Percentiles rank a stretch among this genome's conserved stretches.
Conservation (phyloP, 2,113 vertebrate genomes). For the Prietella phreatophila region DNA sequence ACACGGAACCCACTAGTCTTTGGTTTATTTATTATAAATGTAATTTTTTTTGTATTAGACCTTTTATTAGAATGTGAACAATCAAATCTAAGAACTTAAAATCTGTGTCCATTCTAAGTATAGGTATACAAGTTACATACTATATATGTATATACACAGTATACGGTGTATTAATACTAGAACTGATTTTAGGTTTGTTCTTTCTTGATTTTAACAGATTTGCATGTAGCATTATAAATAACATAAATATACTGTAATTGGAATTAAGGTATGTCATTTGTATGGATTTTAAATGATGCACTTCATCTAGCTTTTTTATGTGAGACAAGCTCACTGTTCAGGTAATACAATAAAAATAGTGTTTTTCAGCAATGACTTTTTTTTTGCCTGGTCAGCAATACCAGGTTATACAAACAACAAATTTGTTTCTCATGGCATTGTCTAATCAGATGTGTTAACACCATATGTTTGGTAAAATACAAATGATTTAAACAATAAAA, state of each 20-base stretch:
- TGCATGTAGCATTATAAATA: background rate
- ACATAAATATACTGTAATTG: background rate
- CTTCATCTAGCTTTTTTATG: background rate
- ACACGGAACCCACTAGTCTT: background rate
- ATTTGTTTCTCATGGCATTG: background rate
- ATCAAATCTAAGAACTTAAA: background rate
- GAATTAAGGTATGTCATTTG: background rate
- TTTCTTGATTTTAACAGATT: background rate
- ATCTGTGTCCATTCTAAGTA: background rate
- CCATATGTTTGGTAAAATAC: background rate
- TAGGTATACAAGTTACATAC: background rate
- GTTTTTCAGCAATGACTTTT: background rate
- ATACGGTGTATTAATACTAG: background rate
- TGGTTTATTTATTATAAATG: background rate
- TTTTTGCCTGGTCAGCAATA: slow-evolving; percentile 5
- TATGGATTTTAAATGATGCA: background rate
- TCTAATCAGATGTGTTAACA: background rate
- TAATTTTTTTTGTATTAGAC: background rate
- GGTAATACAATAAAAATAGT: background rate
- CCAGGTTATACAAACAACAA: background rate
- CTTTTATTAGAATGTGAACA: background rate
- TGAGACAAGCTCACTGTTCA: background rate
- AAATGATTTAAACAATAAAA: background rate
- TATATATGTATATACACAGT: background rate
- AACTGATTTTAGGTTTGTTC: background rate